These are phyloP conservation scores for Oreocharis arfaki DNA, from an alignment of 2,113 vertebrate species.

Conservation along the genomic window DNA sequence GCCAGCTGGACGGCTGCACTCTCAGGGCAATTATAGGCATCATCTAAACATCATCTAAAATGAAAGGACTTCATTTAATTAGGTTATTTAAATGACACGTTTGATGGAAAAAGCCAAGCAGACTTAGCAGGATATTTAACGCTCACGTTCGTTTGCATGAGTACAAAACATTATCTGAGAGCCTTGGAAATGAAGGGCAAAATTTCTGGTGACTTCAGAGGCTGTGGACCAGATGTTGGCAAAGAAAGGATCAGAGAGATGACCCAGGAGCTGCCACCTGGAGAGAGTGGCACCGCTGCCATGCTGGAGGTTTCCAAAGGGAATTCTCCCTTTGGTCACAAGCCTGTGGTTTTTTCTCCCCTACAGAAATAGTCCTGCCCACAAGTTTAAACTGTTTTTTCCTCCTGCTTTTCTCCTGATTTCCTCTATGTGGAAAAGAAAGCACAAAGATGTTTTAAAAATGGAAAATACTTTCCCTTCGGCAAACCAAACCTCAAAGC, in stretches of 20 bases:
- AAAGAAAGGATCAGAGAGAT: not conserved
- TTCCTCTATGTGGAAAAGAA: not conserved
- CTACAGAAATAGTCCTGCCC: not conserved
- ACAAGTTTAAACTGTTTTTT: not conserved
- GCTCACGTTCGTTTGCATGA: not conserved
- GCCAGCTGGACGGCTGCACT: not conserved
- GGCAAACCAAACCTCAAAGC: not conserved
- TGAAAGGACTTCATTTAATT: constrained; percentile 22
- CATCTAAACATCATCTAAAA: constrained; percentile 37
- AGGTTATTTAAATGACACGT: constrained; percentile 32
- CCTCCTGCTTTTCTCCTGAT: not conserved
- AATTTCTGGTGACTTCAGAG: not conserved
- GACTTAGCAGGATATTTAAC: not conserved
- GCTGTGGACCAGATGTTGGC: not conserved
- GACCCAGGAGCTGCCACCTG: not conserved
- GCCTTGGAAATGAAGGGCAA: not conserved
- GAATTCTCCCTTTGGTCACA: not conserved
- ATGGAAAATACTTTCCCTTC: not conserved
- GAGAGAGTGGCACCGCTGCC: not conserved
- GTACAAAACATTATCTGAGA: not conserved
- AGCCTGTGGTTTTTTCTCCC: not conserved
- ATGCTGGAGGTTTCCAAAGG: not conserved
- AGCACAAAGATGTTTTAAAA: not conserved
- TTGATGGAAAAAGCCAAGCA: constrained; percentile 6
- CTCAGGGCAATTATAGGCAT: constrained; percentile 25